phyloP scores from a whole-genome alignment of 1,140 invertebrate genomes.

The Euborellia annulipes region DNA sequence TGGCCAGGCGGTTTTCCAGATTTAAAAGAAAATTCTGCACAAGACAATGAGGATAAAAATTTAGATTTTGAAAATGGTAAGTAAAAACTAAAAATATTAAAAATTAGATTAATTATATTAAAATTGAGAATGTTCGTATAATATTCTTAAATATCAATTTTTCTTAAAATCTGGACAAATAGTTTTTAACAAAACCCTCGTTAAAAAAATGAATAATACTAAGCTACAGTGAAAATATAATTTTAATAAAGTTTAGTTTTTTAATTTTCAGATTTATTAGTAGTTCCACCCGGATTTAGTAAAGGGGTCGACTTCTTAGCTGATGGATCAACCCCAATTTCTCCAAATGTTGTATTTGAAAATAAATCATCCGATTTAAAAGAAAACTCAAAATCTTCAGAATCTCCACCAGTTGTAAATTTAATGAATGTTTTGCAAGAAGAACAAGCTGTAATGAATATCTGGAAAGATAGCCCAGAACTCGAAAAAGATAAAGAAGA shows the following conservation, averaged over 20 bases:
- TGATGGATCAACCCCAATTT: slow-evolving; percentile 29
- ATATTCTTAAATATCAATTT: too few species aligned
- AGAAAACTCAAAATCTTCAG: slow-evolving; percentile 2
- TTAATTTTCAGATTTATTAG: slow-evolving; percentile 33
- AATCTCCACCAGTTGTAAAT: slow-evolving; percentile 21
- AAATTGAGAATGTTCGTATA: too few species aligned
- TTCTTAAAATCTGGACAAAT: too few species aligned
- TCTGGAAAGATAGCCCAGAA: slow-evolving; percentile 12
- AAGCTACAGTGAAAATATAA: not conserved
- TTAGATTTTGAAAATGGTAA: slow-evolving; percentile 33
- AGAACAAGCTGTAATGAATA: slow-evolving; percentile 19
- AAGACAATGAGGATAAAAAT: slow-evolving; percentile 17
- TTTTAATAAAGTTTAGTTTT: slow-evolving; percentile 4
- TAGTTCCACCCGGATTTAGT: slow-evolving; percentile 44
- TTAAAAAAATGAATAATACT: too few species aligned
- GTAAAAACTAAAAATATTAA: not conserved
- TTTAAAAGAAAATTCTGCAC: slow-evolving; percentile 24
- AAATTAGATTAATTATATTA: too few species aligned
- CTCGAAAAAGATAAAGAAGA: slow-evolving; percentile 2
- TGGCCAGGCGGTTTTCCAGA: slow-evolving; percentile 65
- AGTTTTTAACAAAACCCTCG: too few species aligned
- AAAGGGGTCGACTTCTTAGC: slow-evolving; percentile 36
- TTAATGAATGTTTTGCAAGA: slow-evolving; percentile 20
- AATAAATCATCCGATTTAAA: not conserved
- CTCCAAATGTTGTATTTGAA: slow-evolving; percentile 8